A percentile compares a stretch with the other conserved stretches of the same genome.
phyloP scores from a whole-genome alignment of 2,797 vertebrate genomes.

The Megaceryle alcyon region DNA sequence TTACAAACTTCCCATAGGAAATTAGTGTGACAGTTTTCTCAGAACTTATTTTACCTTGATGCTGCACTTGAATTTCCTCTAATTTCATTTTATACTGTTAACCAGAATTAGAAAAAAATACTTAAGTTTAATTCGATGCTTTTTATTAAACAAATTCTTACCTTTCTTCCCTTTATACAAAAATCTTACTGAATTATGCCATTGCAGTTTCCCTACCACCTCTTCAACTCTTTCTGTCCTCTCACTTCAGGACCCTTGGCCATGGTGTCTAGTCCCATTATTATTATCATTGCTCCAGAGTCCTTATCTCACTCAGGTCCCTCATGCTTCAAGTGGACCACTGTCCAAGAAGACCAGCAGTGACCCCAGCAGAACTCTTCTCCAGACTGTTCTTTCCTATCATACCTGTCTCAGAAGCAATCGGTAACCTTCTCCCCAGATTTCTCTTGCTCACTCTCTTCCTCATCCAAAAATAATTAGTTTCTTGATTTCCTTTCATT shows the following conservation, averaged over 20 bases:
- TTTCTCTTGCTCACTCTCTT: background rate
- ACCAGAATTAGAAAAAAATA: background rate
- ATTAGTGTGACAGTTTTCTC: background rate
- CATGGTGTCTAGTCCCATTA: background rate
- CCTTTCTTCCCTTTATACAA: background rate
- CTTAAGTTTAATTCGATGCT: background rate
- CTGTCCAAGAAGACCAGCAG: background rate
- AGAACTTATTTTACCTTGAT: background rate
- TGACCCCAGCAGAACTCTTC: background rate
- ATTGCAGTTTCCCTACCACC: background rate
- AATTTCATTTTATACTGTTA: background rate
- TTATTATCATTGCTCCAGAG: background rate
- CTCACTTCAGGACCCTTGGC: background rate
- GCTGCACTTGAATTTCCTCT: background rate
- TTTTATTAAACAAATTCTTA: background rate
- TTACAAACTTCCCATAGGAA: background rate
- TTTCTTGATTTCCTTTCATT: background rate
- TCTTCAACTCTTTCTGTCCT: background rate
- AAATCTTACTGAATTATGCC: background rate
- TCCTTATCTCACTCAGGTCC: no score
- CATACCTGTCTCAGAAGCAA: background rate
- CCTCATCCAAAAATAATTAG: rapidly evolving
- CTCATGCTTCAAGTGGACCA: background rate
- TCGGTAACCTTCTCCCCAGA: background rate
- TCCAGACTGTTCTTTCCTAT: background rate